Evolutionary conservation across 2,888 invertebrate species (phyloP).

Genomic region (Pterostichus niger): DNA sequence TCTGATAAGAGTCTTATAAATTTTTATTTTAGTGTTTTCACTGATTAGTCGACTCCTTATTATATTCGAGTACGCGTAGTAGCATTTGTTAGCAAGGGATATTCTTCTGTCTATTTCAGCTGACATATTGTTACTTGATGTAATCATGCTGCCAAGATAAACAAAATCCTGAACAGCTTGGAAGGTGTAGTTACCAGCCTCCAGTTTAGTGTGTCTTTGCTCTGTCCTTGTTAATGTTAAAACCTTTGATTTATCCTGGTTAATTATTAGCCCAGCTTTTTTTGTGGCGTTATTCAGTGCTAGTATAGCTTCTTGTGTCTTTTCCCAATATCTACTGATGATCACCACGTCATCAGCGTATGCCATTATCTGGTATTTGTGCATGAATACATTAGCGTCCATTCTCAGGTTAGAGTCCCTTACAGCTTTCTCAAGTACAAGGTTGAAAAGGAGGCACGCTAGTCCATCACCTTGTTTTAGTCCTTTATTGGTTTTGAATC

Average conservation of each 20-base stretch:
- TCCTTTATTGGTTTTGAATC: slow-evolving; percentile 7
- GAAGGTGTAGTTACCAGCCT: background rate
- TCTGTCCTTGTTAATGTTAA: background rate
- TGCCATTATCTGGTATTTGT: background rate
- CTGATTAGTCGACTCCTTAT: background rate
- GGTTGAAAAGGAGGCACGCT: slow-evolving; percentile 1
- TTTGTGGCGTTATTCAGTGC: background rate
- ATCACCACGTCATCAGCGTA: too few relatives aligned
- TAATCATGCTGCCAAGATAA: slow-evolving; percentile 12
- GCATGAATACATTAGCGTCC: background rate
- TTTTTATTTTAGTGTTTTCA: background rate
- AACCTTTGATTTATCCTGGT: slow-evolving; percentile 9
- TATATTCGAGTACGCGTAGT: slow-evolving; percentile 8
- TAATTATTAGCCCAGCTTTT: background rate
- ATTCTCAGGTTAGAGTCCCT: background rate
- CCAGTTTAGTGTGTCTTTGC: background rate
- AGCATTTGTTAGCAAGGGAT: slow-evolving; percentile 6
- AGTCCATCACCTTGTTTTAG: slow-evolving; percentile 18
- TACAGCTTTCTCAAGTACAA: slow-evolving; percentile 14
- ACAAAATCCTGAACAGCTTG: background rate
- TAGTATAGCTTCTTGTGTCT: background rate
- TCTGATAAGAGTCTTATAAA: slow-evolving; percentile 1
- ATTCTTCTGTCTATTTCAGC: slow-evolving; percentile 1
- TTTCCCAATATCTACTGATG: background rate
- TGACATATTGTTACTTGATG: background rate